phyloP scores from a whole-genome alignment of 2,113 vertebrate species.

The Nanorana parkeri region DNA sequence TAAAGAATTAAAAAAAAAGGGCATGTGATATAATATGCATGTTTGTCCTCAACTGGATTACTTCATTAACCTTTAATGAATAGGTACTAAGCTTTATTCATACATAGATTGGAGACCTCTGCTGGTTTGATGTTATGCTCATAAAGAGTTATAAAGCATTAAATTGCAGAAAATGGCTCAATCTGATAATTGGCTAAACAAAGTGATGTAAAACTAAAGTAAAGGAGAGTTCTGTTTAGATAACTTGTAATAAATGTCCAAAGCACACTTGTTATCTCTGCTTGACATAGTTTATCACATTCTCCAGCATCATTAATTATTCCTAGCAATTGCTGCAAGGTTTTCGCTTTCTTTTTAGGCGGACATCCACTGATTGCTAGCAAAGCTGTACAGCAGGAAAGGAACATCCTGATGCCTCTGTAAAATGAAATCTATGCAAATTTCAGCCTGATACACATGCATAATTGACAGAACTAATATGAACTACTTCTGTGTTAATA shows the following conservation, averaged over 20 bases:
- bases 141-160: too few relatives aligned
- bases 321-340: neutral
- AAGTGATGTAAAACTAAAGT: too few relatives aligned
- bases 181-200: too few relatives aligned
- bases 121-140: too few relatives aligned
- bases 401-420: neutral
- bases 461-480: conserved; percentile 13
- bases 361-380: too few relatives aligned
- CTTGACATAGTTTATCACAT: conserved; percentile 20
- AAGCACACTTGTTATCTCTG: neutral
- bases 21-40: too few relatives aligned
- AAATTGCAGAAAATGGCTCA: too few relatives aligned
- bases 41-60: too few relatives aligned
- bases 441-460: neutral
- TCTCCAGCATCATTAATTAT: conserved; percentile 20
- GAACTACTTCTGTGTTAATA: neutral
- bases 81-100: neutral
- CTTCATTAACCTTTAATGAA: too few relatives aligned
- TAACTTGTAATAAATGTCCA: conserved; percentile 20
- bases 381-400: neutral
- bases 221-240: neutral
- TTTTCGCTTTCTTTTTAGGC: neutral
- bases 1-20: too few relatives aligned
- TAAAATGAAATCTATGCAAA: conserved; percentile 23
- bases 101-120: too few relatives aligned